phyloP scores from a whole-genome alignment of 2,113 vertebrate genomes.

The Cervus canadensis region DNA sequence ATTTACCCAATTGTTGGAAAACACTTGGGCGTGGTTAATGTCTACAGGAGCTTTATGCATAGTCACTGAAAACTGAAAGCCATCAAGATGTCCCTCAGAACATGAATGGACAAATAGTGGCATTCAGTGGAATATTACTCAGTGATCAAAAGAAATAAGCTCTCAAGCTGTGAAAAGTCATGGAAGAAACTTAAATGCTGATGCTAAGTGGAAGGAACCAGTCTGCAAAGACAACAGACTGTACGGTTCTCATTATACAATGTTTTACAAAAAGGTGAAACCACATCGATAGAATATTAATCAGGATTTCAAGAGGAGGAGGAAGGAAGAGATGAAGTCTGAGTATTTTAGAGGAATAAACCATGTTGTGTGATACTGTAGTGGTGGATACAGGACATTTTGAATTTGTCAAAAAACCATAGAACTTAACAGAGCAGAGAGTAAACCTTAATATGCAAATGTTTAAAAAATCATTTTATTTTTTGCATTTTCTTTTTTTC shows the following conservation, averaged over 20 bases:
- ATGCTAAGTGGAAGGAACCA: not conserved
- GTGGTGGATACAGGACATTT: not conserved
- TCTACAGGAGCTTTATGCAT: not conserved
- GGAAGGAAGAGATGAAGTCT: not conserved
- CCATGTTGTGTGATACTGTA: not conserved
- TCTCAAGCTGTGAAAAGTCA: not conserved
- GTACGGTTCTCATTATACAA: not conserved
- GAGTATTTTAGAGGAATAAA: not conserved
- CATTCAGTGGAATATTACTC: not conserved
- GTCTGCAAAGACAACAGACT: not conserved
- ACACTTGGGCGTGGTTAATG: not conserved
- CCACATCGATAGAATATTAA: not conserved
- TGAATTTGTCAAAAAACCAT: not conserved
- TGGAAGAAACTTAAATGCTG: not conserved
- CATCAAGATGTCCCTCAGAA: not conserved
- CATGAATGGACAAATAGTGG: too few species aligned
- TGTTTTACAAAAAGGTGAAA: not conserved
- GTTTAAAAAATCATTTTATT: not conserved
- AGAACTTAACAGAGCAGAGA: not conserved
- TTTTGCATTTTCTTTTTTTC: not conserved
- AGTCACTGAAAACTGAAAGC: not conserved
- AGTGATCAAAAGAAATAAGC: not conserved
- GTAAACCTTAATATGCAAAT: not conserved
- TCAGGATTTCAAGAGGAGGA: not conserved
- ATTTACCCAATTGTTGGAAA: not conserved